A percentile compares a stretch with the other conserved stretches of the same genome.
phyloP scores from a whole-genome alignment of 2,113 vertebrate genomes.

The Meriones unguiculatus region DNA sequence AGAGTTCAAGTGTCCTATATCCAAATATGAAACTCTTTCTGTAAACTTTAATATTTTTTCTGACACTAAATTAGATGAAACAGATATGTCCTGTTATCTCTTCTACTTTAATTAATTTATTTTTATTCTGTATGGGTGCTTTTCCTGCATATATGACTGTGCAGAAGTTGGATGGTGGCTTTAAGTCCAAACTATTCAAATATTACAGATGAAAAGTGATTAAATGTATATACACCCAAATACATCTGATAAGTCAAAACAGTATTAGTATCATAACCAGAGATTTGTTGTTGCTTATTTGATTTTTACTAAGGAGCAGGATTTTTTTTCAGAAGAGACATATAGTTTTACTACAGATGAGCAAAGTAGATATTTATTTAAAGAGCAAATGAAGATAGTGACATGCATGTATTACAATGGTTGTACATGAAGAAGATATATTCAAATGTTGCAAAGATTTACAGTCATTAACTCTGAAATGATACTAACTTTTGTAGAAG shows the following conservation, averaged over 20 bases:
- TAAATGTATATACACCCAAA: background rate
- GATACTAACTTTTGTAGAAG: background rate
- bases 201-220: too few relatives aligned
- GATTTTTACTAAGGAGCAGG: background rate
- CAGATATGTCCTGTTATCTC: background rate
- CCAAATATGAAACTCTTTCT: background rate
- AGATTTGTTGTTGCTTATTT: background rate
- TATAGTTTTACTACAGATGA: background rate
- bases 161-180: background rate
- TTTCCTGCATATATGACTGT: background rate
- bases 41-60: background rate
- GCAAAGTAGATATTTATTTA: background rate
- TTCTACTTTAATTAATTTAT: background rate
- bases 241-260: background rate
- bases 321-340: background rate
- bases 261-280: background rate
- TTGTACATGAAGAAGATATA: background rate
- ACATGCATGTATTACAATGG: background rate
- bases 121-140: background rate
- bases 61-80: background rate
- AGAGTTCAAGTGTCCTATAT: background rate
- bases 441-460: background rate
- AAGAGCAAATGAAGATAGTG: background rate
- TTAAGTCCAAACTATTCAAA: background rate
- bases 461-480: background rate